Base-by-base conservation (phyloP, 1,140 invertebrate genomes). In the Stratiolaelaps scimitus region DNA sequence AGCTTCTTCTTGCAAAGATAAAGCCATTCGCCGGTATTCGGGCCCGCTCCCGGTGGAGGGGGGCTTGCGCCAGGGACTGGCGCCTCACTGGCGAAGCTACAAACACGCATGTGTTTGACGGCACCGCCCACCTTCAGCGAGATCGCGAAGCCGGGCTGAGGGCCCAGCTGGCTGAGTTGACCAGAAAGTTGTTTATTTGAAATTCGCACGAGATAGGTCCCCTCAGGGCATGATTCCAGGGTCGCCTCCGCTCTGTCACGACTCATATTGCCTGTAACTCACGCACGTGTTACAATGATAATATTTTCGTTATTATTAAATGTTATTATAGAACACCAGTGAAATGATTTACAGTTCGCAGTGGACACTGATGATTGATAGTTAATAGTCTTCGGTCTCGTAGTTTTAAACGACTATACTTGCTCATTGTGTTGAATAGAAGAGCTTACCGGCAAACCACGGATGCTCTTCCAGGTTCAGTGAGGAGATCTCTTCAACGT, bases 51-150 rank as follows among this genome's bases (percentile, higher is more conserved):
- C 4, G 34, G 34, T 6, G 34, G 34, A 40, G 34, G 34, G 10
- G 34, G 34, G 34, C 34, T 40, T 40, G 34, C 34, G 15, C 4
- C 17, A 17, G 53, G 26, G 15, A 26, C 53, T 10, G 23, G 23
- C 26, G 23, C 53, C 34, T 60, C 53, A 17, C 53, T 34, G 10
- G 26, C 53, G 10, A 60, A 60, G 10, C 53, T 60, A 71, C 81
- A 87, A 70, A 95, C 85, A 76, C 88, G 85, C 82, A 96, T 95
- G 75, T 95, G 92, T 75, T 92, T 92, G 44, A 91, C 87, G 66
- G 84, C 83, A 73, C 84, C 83, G 71, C 86, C 15, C 2, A 60
- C 53, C 26, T 60, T 60, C 68, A 93, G 81, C 76, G 88, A 92
- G 43, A 94, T 81, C 53, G 89, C 91, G 74, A 87, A 91, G 73